Evolutionary conservation across 2,797 vertebrate species (phyloP).

Genomic region (Sebastes oblongus): DNA sequence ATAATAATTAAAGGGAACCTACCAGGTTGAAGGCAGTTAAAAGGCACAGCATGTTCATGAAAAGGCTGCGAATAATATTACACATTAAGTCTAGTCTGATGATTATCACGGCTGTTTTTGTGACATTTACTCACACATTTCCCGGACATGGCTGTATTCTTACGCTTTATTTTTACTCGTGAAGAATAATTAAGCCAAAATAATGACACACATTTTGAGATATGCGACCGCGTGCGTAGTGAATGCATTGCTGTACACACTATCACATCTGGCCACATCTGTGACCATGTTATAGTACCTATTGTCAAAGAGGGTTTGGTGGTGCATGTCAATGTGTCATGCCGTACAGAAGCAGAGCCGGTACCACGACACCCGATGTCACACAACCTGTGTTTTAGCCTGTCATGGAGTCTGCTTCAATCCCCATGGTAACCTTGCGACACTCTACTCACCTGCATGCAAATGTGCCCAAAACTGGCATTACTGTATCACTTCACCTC

Average conservation of each 20-base stretch:
- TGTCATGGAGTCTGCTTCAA: neutral
- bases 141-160: neutral
- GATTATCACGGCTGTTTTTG: neutral
- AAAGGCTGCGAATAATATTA: slow-evolving; percentile 5
- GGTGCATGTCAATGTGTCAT: slow-evolving; percentile 1
- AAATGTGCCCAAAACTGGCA: neutral
- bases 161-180: neutral
- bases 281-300: no score
- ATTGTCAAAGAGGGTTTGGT: neutral
- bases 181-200: neutral
- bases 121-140: neutral
- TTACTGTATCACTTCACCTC: neutral
- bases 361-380: neutral
- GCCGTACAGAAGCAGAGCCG: slow-evolving; percentile 4
- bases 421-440: neutral
- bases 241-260: neutral
- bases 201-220: neutral
- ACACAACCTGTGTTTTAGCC: neutral
- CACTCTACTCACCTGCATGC: neutral
- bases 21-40: slow-evolving; percentile 6
- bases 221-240: neutral
- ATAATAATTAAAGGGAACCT: slow-evolving; percentile 10
- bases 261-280: no score
- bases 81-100: neutral
- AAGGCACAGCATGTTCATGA: slow-evolving; percentile 8